These are phyloP conservation scores for Drosophila watanabei DNA, from an alignment of 1,140 invertebrate species.

Conservation along the genomic window DNA sequence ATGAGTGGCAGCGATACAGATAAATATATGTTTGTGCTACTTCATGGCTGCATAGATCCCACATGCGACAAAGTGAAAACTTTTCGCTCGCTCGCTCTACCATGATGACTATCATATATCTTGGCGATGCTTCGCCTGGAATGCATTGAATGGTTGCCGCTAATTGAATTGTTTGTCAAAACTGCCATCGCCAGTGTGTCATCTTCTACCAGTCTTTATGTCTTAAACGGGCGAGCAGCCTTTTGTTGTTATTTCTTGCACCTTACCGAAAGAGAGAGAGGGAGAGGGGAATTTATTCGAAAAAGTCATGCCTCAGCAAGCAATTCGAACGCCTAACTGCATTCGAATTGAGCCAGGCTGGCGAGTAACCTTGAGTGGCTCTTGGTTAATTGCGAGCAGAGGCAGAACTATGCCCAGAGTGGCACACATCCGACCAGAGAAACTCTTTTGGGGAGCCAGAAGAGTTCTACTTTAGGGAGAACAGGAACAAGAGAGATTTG, in stretches of 20 bases:
- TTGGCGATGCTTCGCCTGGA: slow-evolving; percentile 20
- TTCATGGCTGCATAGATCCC: slow-evolving; percentile 64
- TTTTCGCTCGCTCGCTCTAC: slow-evolving; percentile 29
- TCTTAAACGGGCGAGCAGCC: not conserved
- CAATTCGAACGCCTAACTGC: slow-evolving; percentile 78
- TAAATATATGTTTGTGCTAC: slow-evolving; percentile 67
- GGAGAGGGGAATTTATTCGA: not conserved
- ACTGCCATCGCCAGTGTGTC: slow-evolving; percentile 20
- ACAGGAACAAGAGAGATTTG: not conserved
- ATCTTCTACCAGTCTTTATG: slow-evolving; percentile 1
- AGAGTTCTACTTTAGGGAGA: not conserved
- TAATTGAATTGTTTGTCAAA: slow-evolving; percentile 57
- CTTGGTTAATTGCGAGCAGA: slow-evolving; percentile 45
- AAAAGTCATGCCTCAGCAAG: slow-evolving; percentile 56
- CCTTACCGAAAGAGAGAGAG: not conserved
- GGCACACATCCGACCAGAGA: slow-evolving; percentile 27
- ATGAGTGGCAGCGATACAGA: slow-evolving; percentile 59
- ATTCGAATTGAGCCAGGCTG: slow-evolving; percentile 53
- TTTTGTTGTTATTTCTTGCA: slow-evolving; percentile 8
- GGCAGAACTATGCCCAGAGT: slow-evolving; percentile 7
- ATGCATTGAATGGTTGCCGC: slow-evolving; percentile 32
- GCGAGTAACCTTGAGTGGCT: slow-evolving; percentile 73
- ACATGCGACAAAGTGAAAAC: slow-evolving; percentile 81
- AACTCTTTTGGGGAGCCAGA: slow-evolving; percentile 24
- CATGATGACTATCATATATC: slow-evolving; percentile 38